These are phyloP conservation scores for Idris sp. DNA, from an alignment of 1,140 invertebrate genomes.

Conservation along the genomic window DNA sequence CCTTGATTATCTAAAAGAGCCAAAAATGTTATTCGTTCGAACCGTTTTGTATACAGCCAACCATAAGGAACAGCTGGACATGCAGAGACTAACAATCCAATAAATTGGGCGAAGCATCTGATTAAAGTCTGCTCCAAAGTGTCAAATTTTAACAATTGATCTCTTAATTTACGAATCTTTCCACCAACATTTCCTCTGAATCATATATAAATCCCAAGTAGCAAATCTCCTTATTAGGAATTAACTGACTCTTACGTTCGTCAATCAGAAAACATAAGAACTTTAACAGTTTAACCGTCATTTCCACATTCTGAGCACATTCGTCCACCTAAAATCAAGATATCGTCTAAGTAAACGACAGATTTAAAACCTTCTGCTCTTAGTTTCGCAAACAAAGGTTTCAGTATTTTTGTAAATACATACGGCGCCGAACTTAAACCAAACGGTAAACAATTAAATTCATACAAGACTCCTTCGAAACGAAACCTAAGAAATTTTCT, in stretches of 20 bases:
- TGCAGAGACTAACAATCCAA: conserved; percentile 45
- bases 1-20: conserved; percentile 19
- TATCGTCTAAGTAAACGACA: conserved; percentile 35
- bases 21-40: conserved; percentile 53
- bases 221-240: too few relatives aligned
- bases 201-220: too few relatives aligned
- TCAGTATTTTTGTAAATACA: conserved; percentile 52
- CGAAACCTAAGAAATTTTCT: conserved; percentile 49
- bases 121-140: too few relatives aligned
- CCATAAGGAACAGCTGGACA: conserved; percentile 59
- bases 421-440: conserved; percentile 43
- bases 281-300: conserved; percentile 46
- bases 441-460: conserved; percentile 49
- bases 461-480: conserved; percentile 21
- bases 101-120: conserved; percentile 50
- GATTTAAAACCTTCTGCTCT: conserved; percentile 8
- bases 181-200: conserved; percentile 54
- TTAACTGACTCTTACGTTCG: too few relatives aligned
- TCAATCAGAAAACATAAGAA: too few relatives aligned
- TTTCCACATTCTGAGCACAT: conserved; percentile 18
- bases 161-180: conserved; percentile 11
- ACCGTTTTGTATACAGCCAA: conserved; percentile 55
- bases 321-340: conserved; percentile 17
- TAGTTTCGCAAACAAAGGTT: conserved; percentile 18
- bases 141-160: conserved; percentile 5